phyloP scores from a whole-genome alignment of 30 jellyfish, hydroid and myxozoan genomes.

The Nemopilema nomurai region DNA sequence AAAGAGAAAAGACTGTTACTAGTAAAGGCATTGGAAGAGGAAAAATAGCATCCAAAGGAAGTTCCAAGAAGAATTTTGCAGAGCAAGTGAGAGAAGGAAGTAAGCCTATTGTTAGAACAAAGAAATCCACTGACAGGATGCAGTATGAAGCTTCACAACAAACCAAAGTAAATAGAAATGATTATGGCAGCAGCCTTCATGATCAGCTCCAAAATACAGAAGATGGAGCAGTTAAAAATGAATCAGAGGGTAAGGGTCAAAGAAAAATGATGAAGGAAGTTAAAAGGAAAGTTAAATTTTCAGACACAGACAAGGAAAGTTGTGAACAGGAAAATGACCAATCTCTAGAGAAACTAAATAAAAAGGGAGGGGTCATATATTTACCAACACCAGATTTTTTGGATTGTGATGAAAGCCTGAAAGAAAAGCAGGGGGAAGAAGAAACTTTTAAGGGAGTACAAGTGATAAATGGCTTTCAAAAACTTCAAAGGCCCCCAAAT shows the following conservation, averaged over 20 bases:
- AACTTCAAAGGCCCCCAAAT: constrained; percentile 26
- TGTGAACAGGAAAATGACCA: not conserved
- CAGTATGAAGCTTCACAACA: not conserved
- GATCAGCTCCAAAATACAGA: not conserved
- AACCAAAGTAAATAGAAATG: not conserved
- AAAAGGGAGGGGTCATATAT: constrained; percentile 55
- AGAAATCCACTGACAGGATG: not conserved
- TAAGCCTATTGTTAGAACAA: not conserved
- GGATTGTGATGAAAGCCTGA: not conserved
- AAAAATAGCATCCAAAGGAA: not conserved
- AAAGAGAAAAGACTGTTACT: not conserved
- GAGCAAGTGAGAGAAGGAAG: not conserved
- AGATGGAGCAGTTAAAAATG: not conserved
- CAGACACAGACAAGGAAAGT: not conserved
- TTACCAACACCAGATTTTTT: constrained; percentile 47
- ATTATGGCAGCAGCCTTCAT: not conserved
- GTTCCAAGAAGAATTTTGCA: not conserved
- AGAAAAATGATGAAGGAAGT: not conserved
- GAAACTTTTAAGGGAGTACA: not conserved
- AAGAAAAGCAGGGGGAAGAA: not conserved
- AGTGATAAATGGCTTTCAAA: constrained; percentile 1
- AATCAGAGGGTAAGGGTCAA: not conserved
- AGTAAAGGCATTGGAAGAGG: constrained; percentile 51
- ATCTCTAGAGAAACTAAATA: constrained; percentile 2
- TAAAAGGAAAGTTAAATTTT: constrained; percentile 7